Percentiles rank a stretch among this genome's conserved stretches.
Conservation (phyloP, 2,797 vertebrate species). For the Oceanodroma leucorhoa region DNA sequence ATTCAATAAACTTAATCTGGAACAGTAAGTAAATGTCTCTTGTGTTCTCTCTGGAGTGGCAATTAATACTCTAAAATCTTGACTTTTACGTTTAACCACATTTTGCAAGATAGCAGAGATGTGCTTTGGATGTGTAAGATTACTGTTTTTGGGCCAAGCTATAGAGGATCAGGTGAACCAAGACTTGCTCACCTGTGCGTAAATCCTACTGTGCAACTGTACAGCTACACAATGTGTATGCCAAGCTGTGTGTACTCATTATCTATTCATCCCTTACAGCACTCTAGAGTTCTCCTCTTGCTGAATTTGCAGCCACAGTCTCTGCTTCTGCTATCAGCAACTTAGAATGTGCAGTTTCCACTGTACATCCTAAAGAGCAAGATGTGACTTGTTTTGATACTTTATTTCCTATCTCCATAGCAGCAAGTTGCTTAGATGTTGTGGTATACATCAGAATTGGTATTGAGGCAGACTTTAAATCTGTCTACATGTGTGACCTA, state of each 20-base stretch:
- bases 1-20: conserved; percentile 97
- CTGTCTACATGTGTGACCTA: neutral
- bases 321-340: neutral
- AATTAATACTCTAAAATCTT: neutral
- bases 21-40: conserved; percentile 85
- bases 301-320: neutral
- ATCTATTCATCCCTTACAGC: neutral
- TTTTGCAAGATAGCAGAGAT: neutral
- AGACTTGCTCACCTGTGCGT: neutral
- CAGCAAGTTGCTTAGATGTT: neutral
- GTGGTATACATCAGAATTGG: neutral
- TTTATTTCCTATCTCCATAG: neutral
- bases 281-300: neutral
- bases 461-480: neutral
- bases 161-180: neutral
- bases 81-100: accelerated
- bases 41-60: neutral
- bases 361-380: neutral
- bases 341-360: neutral
- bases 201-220: neutral
- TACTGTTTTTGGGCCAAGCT: neutral
- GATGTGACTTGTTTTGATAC: neutral
- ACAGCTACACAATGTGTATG: neutral
- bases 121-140: neutral
- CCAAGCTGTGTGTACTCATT: neutral